A percentile compares a stretch with the other conserved stretches of the same genome.
These are phyloP conservation scores for Pangasianodon hypophthalmus DNA, from an alignment of 2,113 vertebrate species.

Conservation along the genomic window DNA sequence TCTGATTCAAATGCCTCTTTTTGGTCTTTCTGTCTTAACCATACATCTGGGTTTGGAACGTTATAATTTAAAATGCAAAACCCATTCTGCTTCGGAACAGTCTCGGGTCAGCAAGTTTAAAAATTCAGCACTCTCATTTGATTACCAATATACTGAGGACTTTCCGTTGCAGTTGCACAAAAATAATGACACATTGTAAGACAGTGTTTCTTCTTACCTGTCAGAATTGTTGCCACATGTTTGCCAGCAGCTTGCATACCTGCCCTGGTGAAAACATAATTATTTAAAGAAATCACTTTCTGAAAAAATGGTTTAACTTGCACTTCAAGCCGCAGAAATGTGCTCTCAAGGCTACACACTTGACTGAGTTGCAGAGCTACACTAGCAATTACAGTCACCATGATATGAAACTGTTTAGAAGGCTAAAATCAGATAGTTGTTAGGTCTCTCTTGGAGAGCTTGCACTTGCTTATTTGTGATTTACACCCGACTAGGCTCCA, in stretches of 20 bases:
- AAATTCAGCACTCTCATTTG: background rate
- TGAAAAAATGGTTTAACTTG: slow-evolving; percentile 53
- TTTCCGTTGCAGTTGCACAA: background rate
- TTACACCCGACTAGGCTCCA: slow-evolving; percentile 31
- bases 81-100: background rate
- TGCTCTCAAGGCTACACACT: background rate
- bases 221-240: slow-evolving; percentile 5
- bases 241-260: background rate
- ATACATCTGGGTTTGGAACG: background rate
- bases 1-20: background rate
- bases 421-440: slow-evolving; percentile 2
- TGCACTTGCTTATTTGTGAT: slow-evolving; percentile 26
- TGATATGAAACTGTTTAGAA: slow-evolving; percentile 24
- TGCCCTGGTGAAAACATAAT: slow-evolving; percentile 6
- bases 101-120: background rate
- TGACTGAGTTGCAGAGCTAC: background rate
- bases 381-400: background rate
- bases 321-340: slow-evolving; percentile 35
- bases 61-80: background rate
- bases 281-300: slow-evolving; percentile 30
- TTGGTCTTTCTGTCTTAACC: background rate
- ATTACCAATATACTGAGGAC: background rate
- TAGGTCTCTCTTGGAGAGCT: slow-evolving; percentile 39
- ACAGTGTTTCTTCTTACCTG: background rate
- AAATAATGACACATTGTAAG: background rate